These are phyloP conservation scores for Euplagia quadripunctaria DNA, from an alignment of 2,888 invertebrate genomes.

Conservation along the genomic window DNA sequence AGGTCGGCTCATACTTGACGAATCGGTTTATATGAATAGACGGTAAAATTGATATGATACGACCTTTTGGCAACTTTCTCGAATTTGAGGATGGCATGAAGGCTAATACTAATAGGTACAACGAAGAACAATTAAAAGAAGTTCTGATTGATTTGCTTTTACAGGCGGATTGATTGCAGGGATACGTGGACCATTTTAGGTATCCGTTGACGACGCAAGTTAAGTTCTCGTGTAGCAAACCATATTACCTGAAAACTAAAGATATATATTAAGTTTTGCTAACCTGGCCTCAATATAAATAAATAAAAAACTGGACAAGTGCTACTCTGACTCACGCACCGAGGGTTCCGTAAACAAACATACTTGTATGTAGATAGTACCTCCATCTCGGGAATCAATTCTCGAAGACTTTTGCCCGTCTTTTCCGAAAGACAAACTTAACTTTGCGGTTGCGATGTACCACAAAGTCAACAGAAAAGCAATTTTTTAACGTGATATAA, in stretches of 20 bases:
- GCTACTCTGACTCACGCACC: too few species aligned
- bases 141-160: not conserved
- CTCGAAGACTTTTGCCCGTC: too few species aligned
- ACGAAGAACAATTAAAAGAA: not conserved
- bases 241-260: not conserved
- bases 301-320: not conserved
- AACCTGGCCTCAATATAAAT: not conserved
- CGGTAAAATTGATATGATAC: not conserved
- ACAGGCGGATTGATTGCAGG: too few species aligned
- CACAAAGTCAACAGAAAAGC: too few species aligned
- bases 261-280: not conserved
- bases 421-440: too few species aligned
- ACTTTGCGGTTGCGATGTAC: too few species aligned
- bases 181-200: not conserved
- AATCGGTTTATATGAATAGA: not conserved
- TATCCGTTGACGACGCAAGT: not conserved
- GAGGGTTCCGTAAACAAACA: too few species aligned
- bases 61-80: not conserved
- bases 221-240: not conserved
- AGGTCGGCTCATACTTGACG: slow-evolving; percentile 21
- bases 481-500: too few species aligned
- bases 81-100: not conserved
- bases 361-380: too few species aligned
- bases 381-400: too few species aligned
- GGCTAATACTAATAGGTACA: not conserved